Percentiles rank a stretch among this genome's conserved stretches.
phyloP scores from a whole-genome alignment of 2,888 invertebrate species.

The Diadromus collaris region DNA sequence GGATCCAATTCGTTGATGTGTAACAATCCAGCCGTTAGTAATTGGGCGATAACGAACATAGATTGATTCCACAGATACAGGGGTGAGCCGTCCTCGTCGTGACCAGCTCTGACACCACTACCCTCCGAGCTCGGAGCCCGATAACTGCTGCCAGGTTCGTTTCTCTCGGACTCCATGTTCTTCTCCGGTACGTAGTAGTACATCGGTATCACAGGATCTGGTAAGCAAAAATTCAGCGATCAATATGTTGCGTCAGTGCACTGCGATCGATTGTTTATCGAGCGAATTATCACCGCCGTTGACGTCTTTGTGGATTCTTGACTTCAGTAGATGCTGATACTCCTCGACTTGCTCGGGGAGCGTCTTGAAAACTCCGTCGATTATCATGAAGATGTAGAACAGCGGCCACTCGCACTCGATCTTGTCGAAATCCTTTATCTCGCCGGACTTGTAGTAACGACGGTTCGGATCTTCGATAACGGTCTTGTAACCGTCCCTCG shows the following conservation, averaged over 20 bases:
- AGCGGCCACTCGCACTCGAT: slow-evolving; percentile 99
- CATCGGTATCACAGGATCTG: slow-evolving; percentile 96
- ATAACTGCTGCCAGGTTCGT: slow-evolving; percentile 85
- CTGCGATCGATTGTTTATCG: slow-evolving; percentile 4
- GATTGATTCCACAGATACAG: slow-evolving; percentile 93
- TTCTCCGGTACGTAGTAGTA: slow-evolving; percentile 93
- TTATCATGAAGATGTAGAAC: slow-evolving; percentile 97
- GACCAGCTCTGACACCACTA: slow-evolving; percentile 75
- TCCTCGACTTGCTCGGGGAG: slow-evolving; percentile 95
- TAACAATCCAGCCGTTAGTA: slow-evolving; percentile 93
- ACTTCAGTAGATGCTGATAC: slow-evolving; percentile 92
- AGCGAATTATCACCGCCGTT: slow-evolving; percentile 85
- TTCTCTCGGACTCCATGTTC: slow-evolving; percentile 86
- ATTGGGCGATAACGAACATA: slow-evolving; percentile 95
- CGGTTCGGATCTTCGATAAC: slow-evolving; percentile 91
- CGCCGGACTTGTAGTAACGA: slow-evolving; percentile 93
- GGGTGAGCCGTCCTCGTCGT: slow-evolving; percentile 62
- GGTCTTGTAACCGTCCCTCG: slow-evolving; percentile 96
- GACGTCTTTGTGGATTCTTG: slow-evolving; percentile 89
- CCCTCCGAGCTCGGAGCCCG: slow-evolving; percentile 85
- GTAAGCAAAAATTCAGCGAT: slow-evolving; percentile 38
- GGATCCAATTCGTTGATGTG: slow-evolving; percentile 98
- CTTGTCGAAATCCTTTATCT: slow-evolving; percentile 97
- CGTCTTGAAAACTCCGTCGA: slow-evolving; percentile 96
- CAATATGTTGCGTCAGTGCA: background rate